These are phyloP conservation scores for Melinaea menophilus DNA, from an alignment of 2,888 invertebrate genomes.

Conservation along the genomic window DNA sequence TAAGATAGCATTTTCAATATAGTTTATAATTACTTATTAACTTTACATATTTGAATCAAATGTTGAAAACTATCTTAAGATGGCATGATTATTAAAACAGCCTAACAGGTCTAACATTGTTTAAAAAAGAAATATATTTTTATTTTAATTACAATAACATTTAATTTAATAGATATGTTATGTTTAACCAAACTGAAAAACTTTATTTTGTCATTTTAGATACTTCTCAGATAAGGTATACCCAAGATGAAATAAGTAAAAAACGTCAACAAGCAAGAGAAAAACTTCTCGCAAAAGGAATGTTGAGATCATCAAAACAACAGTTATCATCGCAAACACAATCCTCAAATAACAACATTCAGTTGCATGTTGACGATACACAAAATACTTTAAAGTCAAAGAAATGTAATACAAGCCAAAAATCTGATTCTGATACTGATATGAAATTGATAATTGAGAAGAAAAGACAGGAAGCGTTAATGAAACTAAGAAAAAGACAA, in stretches of 20 bases:
- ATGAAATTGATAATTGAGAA: conserved; percentile 64
- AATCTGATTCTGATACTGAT: conserved; percentile 22
- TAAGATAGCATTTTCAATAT: too few relatives aligned
- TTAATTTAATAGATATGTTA: background rate
- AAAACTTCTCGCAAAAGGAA: conserved; percentile 74
- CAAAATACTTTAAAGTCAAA: conserved; percentile 26
- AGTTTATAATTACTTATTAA: too few relatives aligned
- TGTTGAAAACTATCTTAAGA: too few relatives aligned
- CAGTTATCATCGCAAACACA: conserved; percentile 34
- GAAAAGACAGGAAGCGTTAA: conserved; percentile 69
- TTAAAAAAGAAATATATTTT: too few relatives aligned
- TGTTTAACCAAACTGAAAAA: background rate
- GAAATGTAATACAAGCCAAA: conserved; percentile 27
- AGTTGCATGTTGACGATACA: background rate
- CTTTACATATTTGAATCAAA: too few relatives aligned
- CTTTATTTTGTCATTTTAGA: conserved; percentile 31
- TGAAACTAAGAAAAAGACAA: conserved; percentile 62
- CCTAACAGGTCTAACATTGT: too few relatives aligned
- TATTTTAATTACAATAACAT: too few relatives aligned
- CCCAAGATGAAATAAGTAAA: conserved; percentile 79
- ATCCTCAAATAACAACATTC: conserved; percentile 51
- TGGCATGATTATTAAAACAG: too few relatives aligned
- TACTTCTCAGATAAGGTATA: conserved; percentile 70
- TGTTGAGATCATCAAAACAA: conserved; percentile 58
- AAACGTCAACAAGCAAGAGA: conserved; percentile 80